Evolutionary conservation across 1,140 invertebrate species (phyloP), one percentile per base, ranked within the genome.

Genomic region (Lepidotrigona ventralis): DNA sequence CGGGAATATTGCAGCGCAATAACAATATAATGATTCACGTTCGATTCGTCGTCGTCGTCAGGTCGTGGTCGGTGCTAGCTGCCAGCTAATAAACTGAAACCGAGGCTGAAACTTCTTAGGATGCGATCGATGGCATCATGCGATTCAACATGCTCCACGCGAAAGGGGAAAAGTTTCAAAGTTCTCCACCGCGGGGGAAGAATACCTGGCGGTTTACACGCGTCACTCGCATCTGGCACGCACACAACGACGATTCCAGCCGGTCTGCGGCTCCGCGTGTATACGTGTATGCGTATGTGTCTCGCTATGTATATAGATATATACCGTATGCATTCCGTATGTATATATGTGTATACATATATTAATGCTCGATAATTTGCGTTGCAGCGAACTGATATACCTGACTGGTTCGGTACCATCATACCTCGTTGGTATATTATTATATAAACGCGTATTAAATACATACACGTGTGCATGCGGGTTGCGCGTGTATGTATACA

Each of bases 271-370:
- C 64, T 69, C 68, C 68, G 71, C 64, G 72, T 85, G 63, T 83
- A 68, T 81, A 79, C 82, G 70, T 77, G 63, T 79, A 74, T 78
- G 29, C 64, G 39, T 73, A 56, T 53, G 63, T 73, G 63, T 73
- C 33, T 79, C 56, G n/a, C 15, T 74, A 29, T 70, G 72, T 77
- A 72, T 74, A 64, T 56, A 77, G 83, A 64, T 75, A 79, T 79
- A 77, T 87, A 56, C 84, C 39, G 69, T 84, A 56, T 54, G 53
- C 56, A 39, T 75, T 12, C 14, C 21, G n/a, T 74, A 39, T 72
- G 53, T 87, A 64, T 81, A 71, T 72, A 46, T 81, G 75, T 91
- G 85, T 86, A 81, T 82, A 73, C 78, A 87, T 86, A 90, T 87
- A 85, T 86, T 87, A 86, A 83, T 51, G 54, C 33, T 75, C 26